Evolutionary conservation across 2,113 vertebrate genomes (phyloP), one percentile per base, ranked within the genome.

Genomic region (Bungarus multicinctus): DNA sequence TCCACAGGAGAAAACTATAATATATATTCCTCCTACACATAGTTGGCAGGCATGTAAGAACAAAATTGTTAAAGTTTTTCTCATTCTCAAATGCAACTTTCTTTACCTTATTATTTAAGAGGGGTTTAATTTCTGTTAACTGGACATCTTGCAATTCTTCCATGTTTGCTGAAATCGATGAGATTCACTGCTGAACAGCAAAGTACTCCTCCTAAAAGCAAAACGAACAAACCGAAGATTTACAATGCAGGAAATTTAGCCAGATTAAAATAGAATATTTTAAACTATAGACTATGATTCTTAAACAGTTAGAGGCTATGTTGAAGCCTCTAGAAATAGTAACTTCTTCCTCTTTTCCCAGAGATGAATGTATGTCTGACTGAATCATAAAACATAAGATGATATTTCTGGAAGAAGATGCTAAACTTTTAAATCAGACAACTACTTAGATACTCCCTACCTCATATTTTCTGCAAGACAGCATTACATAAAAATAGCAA

Each of bases 71-170:
- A 39, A 50, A 43, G 11, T 12, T 54, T 90, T 91, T 69, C 54
- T 58, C 50, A 39, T 53, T 30, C 20, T 64, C 0, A 0, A 86
- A 45, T 0, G 39, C 7, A 5, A 64, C 30, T 81, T 43, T 81
- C 50, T 64, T 98, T 97, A 99, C 99, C 98, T 99, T 99, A 94
- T 98, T 98, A 9, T 98, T 99, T 95, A 99, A 98, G 54, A 99
- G 99, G 0, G 99, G 99, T 95, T 99, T 99, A 97, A 99, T 99
- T 97, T 99, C 99, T 60, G 99, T 99, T 96, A 99, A 94, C 96
- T 99, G 99, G 94, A 99, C 98, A 94, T 99, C 99, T 96, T 99
- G 99, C 92, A 99, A 98, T 95, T 99, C 99, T 86, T 99, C 99
- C 99, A 99, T 99, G 94, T 94, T 97, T 91, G 92, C 64, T 27